Percentiles rank a stretch among this genome's conserved stretches.
Evolutionary conservation across 1,140 invertebrate species (phyloP).

Genomic region (Tetragnatha versicolor): DNA sequence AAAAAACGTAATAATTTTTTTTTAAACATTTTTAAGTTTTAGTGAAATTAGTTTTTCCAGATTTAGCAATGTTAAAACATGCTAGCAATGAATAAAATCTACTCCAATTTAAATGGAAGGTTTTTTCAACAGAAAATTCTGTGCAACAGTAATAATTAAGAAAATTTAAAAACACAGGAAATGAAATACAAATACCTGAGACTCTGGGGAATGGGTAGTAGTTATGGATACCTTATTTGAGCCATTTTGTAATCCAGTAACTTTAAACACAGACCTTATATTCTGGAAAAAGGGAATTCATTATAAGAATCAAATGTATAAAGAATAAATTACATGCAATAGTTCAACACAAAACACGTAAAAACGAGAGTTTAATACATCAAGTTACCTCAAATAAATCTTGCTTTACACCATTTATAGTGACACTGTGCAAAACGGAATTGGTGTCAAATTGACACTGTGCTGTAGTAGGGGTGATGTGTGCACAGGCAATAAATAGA

Average conservation of each 20-base stretch:
- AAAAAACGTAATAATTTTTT: too few species aligned
- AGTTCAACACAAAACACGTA: not conserved
- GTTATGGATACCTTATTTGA: constrained; percentile 28
- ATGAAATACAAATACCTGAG: constrained; percentile 15
- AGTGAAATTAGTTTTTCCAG: too few species aligned
- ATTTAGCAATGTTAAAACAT: too few species aligned
- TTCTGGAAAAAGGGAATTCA: constrained; percentile 14
- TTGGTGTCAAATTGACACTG: constrained; percentile 34
- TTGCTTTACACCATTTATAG: constrained; percentile 48
- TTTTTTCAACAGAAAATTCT: too few species aligned
- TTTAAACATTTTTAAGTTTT: too few species aligned
- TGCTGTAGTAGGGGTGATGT: constrained; percentile 8
- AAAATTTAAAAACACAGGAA: too few species aligned
- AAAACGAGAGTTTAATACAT: too few species aligned
- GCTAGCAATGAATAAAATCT: too few species aligned
- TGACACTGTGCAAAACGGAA: constrained; percentile 7
- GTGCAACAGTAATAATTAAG: too few species aligned
- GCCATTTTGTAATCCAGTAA: constrained; percentile 39
- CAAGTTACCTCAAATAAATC: constrained; percentile 11
- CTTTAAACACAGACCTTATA: constrained; percentile 33
- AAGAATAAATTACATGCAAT: not conserved
- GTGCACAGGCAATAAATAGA: constrained; percentile 37
- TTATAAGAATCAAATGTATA: not conserved
- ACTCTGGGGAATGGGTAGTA: constrained; percentile 32
- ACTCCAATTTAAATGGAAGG: too few species aligned